phyloP scores from a whole-genome alignment of 2,888 invertebrate genomes.

The Brachypterus glaber region DNA sequence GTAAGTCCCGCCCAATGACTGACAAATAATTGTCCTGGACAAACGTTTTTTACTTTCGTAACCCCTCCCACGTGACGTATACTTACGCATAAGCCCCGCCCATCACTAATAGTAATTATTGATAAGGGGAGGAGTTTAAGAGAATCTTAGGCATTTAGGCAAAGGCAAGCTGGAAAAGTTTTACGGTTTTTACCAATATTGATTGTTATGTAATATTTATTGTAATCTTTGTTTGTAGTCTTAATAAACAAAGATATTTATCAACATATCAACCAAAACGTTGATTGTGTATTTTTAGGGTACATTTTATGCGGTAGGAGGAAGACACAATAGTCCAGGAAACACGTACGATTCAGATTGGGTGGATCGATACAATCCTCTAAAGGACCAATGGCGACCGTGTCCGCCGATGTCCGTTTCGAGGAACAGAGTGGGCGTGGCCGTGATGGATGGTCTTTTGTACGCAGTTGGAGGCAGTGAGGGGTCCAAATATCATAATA shows the following conservation, averaged over 20 bases:
- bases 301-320: slow-evolving; percentile 85
- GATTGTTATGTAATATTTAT: too few relatives aligned
- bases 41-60: too few relatives aligned
- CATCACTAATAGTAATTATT: too few relatives aligned
- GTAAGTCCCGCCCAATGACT: too few relatives aligned
- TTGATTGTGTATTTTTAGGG: slow-evolving; percentile 44
- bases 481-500: slow-evolving; percentile 74
- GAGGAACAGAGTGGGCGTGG: slow-evolving; percentile 82
- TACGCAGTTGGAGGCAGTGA: slow-evolving; percentile 91
- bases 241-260: neutral
- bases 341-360: slow-evolving; percentile 80
- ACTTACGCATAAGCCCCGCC: too few relatives aligned
- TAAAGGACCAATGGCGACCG: slow-evolving; percentile 75
- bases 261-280: neutral
- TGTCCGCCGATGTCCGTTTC: slow-evolving; percentile 83
- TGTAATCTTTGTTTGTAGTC: too few relatives aligned
- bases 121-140: too few relatives aligned
- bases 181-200: too few relatives aligned
- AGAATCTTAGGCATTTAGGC: too few relatives aligned
- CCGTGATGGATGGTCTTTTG: slow-evolving; percentile 84
- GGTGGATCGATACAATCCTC: slow-evolving; percentile 83
- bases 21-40: too few relatives aligned
- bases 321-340: slow-evolving; percentile 82
- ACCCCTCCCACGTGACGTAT: too few relatives aligned
- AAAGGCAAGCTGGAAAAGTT: too few relatives aligned